A percentile compares a stretch with the other conserved stretches of the same genome.
phyloP scores from a whole-genome alignment of 2,888 invertebrate genomes.

The Cylindroiulus punctatus region DNA sequence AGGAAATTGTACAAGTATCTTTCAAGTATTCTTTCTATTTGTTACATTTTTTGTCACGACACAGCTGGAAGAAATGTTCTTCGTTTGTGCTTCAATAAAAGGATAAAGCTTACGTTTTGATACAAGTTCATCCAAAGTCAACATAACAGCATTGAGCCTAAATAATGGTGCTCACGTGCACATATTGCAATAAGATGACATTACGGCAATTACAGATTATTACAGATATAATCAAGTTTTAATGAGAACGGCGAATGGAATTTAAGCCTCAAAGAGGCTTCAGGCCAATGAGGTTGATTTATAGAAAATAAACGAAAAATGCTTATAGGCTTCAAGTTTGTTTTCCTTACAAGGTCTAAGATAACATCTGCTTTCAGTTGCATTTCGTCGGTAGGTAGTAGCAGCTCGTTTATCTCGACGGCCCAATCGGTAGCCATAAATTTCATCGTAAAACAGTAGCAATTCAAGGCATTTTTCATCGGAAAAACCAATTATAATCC shows the following conservation, averaged over 20 bases:
- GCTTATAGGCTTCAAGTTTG: not conserved
- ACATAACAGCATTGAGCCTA: not conserved
- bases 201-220: not conserved
- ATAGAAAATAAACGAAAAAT: not conserved
- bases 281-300: not conserved
- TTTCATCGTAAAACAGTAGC: not conserved
- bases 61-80: too few species aligned
- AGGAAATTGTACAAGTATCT: too few species aligned
- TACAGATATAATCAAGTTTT: not conserved
- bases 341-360: not conserved
- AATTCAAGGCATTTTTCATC: not conserved
- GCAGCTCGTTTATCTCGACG: not conserved
- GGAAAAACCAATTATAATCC: slow-evolving; percentile 19
- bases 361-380: slow-evolving; percentile 20
- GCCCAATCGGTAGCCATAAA: not conserved
- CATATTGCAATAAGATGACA: too few species aligned
- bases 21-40: too few species aligned
- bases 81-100: too few species aligned
- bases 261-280: not conserved
- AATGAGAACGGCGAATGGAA: not conserved
- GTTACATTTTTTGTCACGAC: too few species aligned
- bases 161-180: too few species aligned
- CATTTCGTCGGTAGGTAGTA: not conserved
- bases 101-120: too few species aligned
- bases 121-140: too few species aligned